These are phyloP conservation scores for Pycnonotus jocosus DNA, from an alignment of 2,113 vertebrate species.

Conservation along the genomic window DNA sequence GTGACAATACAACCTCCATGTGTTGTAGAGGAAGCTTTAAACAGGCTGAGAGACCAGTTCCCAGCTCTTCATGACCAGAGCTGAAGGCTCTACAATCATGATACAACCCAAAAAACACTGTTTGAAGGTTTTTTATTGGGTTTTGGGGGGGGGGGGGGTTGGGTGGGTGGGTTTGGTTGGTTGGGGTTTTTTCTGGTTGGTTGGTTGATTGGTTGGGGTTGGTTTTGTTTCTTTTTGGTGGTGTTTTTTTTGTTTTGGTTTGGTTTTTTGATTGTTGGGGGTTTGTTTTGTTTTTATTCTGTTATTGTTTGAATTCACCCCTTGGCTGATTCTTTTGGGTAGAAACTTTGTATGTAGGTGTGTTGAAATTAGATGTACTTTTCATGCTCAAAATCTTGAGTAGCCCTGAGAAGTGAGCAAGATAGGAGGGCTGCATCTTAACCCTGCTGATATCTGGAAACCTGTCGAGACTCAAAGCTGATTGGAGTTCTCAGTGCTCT, in stretches of 20 bases:
- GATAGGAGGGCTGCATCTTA: not conserved
- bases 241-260: not conserved
- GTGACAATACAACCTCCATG: rapidly evolving
- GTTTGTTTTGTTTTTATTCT: not conserved
- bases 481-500: not conserved
- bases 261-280: not conserved
- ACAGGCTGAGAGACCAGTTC: not conserved
- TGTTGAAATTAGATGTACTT: not conserved
- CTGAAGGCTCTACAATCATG: not conserved
- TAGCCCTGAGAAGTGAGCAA: not conserved
- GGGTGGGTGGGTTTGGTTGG: not conserved
- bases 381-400: not conserved
- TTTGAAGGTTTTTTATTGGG: rapidly evolving
- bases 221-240: not conserved
- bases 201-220: not conserved
- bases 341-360: not conserved
- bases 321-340: not conserved
- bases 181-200: not conserved
- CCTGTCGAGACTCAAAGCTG: not conserved
- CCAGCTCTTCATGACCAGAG: not conserved
- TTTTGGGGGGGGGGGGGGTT: too few relatives aligned
- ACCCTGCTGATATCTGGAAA: not conserved
- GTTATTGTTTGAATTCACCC: not conserved
- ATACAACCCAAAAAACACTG: not conserved
- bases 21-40: not conserved